phyloP scores from a whole-genome alignment of 2,113 vertebrate genomes.

The Pontoporia blainvillei region DNA sequence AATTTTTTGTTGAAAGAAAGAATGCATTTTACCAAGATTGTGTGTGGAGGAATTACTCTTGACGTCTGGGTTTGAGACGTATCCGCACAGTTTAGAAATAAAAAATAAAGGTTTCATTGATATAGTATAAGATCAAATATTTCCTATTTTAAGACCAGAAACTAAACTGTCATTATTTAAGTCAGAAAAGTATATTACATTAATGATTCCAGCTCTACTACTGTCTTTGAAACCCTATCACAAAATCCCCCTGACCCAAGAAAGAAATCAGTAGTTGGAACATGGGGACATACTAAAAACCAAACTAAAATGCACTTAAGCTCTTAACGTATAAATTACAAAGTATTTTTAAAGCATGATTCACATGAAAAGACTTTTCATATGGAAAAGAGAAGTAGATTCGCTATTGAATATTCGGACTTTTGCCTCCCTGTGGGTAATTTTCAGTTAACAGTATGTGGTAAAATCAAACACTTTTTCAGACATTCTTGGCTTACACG shows the following conservation, averaged over 20 bases:
- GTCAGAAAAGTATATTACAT: background rate
- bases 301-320: background rate
- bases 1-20: background rate
- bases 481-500: background rate
- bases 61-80: background rate
- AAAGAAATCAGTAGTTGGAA: background rate
- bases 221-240: background rate
- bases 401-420: constrained; percentile 1
- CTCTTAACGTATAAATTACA: background rate
- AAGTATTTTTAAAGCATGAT: background rate
- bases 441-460: constrained; percentile 48
- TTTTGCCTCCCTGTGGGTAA: constrained; percentile 35
- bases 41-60: background rate
- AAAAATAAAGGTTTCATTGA: background rate
- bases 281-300: background rate
- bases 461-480: constrained; percentile 38
- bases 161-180: background rate
- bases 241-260: background rate
- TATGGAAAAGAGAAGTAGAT: background rate
- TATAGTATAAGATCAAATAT: background rate
- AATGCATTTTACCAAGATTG: background rate
- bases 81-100: background rate
- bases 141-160: constrained; percentile 28
- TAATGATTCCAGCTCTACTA: background rate
- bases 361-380: background rate